Evolutionary conservation across 2,888 invertebrate genomes (phyloP), one percentile per base, ranked within the genome.

Genomic region (Pachliopta kotzebuea): DNA sequence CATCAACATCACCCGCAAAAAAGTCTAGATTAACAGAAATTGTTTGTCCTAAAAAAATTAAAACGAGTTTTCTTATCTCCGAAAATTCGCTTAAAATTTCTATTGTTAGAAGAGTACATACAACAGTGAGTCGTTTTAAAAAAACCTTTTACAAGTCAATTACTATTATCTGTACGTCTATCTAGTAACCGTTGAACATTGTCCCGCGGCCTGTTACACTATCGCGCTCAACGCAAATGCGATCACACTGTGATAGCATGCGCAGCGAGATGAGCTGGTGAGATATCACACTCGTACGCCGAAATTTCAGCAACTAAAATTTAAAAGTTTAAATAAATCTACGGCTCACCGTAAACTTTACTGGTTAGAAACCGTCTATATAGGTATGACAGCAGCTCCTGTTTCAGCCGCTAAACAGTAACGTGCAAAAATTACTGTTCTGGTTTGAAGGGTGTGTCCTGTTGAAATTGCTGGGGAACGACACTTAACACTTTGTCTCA

Each of bases 111-210:
- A 53, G 8, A 23, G 23, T 54, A 60, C 9, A 3, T 20, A n/a
- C 20, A 59, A 50, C 59, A 50, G 21, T 50, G 24, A n/a, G 26
- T 50, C 20, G 50, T 42, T 42, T 54, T 24, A 26, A 26, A 42
- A 26, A 42, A 57, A 62, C 18, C 6, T 18, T 18, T 52, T 62
- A 62, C 31, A 52, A 62, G 24, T 37, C 52, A 52, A 62, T 56
- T 56, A 24, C 11, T 24, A 21, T 55, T 49, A 61, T 62, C 31
- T n/a, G 24, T 14, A 57, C 11, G 50, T 57, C 26, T 37, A 57
- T 53, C 42, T 45, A 55, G 20, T 45, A 49, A 49, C 29, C 55
- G 53, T 62, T 57, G 42, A 26, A 24, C 42, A 57, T 53, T 62
- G 57, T 57, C 42, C 42, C 8, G 31, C 52, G n/a, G 52, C 14